A percentile compares a stretch with the other conserved stretches of the same genome.
These are phyloP conservation scores for Drosophila bocki DNA, from an alignment of 1,140 invertebrate genomes.

Conservation along the genomic window DNA sequence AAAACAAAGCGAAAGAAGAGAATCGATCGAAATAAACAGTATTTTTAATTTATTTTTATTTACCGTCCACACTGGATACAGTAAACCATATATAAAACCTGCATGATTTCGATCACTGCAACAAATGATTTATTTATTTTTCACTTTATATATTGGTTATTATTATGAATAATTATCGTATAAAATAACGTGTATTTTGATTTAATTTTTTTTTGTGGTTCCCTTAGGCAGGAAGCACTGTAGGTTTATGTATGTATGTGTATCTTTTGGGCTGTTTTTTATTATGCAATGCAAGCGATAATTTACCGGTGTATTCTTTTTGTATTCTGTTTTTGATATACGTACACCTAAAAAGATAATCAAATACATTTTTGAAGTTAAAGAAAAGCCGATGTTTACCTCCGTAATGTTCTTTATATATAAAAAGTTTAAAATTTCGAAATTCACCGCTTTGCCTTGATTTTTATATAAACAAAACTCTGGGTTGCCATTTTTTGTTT, in stretches of 20 bases:
- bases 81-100: neutral
- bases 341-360: neutral
- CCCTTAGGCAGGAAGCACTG: neutral
- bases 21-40: slow-evolving; percentile 25
- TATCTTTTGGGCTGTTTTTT: slow-evolving; percentile 12
- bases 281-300: slow-evolving; percentile 29
- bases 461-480: slow-evolving; percentile 22
- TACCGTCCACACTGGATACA: neutral
- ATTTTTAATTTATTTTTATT: slow-evolving; percentile 29
- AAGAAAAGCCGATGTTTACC: too few relatives aligned
- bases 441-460: neutral
- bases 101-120: neutral
- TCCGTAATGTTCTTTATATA: too few relatives aligned
- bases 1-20: slow-evolving; percentile 58
- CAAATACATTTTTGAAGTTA: neutral
- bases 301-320: slow-evolving; percentile 9
- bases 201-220: neutral
- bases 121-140: neutral
- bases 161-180: neutral
- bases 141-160: neutral
- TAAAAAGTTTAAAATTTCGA: too few relatives aligned
- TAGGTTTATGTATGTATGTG: neutral
- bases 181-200: too few relatives aligned
- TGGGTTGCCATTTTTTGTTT: slow-evolving; percentile 34
- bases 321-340: neutral